Base-by-base conservation (phyloP, 2,888 invertebrate species). In the Stenurella melanura region DNA sequence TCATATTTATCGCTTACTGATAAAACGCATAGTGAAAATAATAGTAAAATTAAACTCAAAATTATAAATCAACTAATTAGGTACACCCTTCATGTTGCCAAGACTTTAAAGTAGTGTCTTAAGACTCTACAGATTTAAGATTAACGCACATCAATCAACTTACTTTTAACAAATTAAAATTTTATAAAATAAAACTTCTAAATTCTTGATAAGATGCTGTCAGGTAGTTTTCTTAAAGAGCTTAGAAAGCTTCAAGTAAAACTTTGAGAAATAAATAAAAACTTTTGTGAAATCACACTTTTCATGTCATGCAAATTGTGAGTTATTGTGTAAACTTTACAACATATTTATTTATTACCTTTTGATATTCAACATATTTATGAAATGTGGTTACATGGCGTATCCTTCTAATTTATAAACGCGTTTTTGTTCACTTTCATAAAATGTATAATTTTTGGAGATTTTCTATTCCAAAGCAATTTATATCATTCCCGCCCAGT, bases 161-260 rank as follows among this genome's bases (percentile, higher is more conserved):
- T 50, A 50, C 50, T 50, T 50, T 50, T 50, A 50, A n/a, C 50
- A 50, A n/a, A 15, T 50, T 50, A 50, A 50, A 50, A 50, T 50
- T 50, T 15, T 50, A n/a, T 50, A 50, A 50, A n/a, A n/a, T 50
- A 42, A 4, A 15, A 12, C 50, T n/a, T 50, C 50, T 50, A 50
- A 50, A 50, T 17, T 1, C n/a, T 6, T 6, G 12, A 15, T 6
- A 50, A 6, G n/a, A 50, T 15, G 15, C 12, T 12, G n/a, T n/a
- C 50, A 50, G 50, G 50, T 50, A 50, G 50, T 50, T 50, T 50
- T n/a, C 50, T 50, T 50, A 50, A 50, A 50, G n/a, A 50, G 50
- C 50, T 50, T 50, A 50, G 50, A 50, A 50, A 50, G 50, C n/a
- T 50, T 50, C 50, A 6, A 50, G 50, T 15, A 50, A n/a, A 50